These are phyloP conservation scores for Labia minor DNA, from an alignment of 2,888 invertebrate genomes.

Conservation along the genomic window DNA sequence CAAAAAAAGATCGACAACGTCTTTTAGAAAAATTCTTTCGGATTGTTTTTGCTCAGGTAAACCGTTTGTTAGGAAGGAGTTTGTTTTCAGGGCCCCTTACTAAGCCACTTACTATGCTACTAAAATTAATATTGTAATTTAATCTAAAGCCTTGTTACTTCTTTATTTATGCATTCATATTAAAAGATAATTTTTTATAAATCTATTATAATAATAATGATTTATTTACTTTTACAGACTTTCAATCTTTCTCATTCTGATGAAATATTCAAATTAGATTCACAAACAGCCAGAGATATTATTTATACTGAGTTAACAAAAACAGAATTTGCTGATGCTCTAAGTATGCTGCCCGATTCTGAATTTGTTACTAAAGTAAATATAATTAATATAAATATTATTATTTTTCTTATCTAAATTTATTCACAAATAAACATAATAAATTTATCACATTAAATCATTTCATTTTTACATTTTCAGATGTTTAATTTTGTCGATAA, in stretches of 20 bases:
- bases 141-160: not conserved
- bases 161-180: not conserved
- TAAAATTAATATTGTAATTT: not conserved
- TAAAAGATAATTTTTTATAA: too few species aligned
- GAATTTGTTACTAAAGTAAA: conserved; percentile 42
- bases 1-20: conserved; percentile 39
- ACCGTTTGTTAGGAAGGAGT: too few species aligned
- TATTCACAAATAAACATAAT: too few species aligned
- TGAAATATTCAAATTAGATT: conserved; percentile 35
- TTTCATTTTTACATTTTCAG: conserved; percentile 28
- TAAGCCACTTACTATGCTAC: too few species aligned
- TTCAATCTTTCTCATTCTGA: conserved; percentile 38
- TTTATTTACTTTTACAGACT: too few species aligned
- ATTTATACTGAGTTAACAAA: conserved; percentile 43
- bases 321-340: conserved; percentile 48
- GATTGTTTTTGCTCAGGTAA: conserved; percentile 43
- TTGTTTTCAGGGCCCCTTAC: too few species aligned
- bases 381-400: too few species aligned
- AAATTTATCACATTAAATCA: too few species aligned
- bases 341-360: conserved; percentile 44
- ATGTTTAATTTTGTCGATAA: conserved; percentile 49
- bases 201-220: too few species aligned
- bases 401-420: not conserved
- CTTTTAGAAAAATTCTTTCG: conserved; percentile 44
- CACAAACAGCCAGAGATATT: conserved; percentile 38